Conservation (phyloP, 2,797 vertebrate species). For the Heterohyrax brucei region DNA sequence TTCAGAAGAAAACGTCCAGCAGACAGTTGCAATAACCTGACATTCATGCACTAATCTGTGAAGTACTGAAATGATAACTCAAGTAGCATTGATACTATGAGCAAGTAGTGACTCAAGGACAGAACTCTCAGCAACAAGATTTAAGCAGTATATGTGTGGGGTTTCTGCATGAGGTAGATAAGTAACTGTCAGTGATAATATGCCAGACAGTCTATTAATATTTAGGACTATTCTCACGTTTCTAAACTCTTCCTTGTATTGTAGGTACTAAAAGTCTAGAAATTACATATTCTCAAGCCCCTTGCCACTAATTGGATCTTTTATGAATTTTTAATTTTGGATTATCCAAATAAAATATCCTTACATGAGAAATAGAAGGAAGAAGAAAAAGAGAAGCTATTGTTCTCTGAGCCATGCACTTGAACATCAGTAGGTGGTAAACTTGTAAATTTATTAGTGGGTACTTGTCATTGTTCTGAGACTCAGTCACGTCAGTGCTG, state of each 20-base stretch:
- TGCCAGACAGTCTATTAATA: background rate
- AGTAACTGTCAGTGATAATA: background rate
- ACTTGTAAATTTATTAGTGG: background rate
- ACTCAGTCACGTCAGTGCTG: background rate
- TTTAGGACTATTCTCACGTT: background rate
- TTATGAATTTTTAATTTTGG: slow-evolving; percentile 12
- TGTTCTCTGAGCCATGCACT: background rate
- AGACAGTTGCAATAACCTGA: background rate
- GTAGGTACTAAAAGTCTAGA: background rate
- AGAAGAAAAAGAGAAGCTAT: background rate
- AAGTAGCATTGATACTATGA: background rate
- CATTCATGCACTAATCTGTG: background rate
- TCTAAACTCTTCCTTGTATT: background rate
- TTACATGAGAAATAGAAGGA: background rate
- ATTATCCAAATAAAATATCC: background rate
- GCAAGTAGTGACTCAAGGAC: background rate
- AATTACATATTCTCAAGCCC: background rate
- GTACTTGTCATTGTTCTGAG: background rate
- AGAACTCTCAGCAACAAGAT: slow-evolving; percentile 20
- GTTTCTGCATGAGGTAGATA: background rate
- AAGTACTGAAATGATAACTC: background rate
- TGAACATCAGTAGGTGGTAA: background rate
- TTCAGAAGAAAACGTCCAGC: background rate
- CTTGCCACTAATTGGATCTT: background rate
- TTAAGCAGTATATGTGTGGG: background rate